Evolutionary conservation across 2,797 vertebrate genomes (phyloP).

Genomic region (Malurus splendens): DNA sequence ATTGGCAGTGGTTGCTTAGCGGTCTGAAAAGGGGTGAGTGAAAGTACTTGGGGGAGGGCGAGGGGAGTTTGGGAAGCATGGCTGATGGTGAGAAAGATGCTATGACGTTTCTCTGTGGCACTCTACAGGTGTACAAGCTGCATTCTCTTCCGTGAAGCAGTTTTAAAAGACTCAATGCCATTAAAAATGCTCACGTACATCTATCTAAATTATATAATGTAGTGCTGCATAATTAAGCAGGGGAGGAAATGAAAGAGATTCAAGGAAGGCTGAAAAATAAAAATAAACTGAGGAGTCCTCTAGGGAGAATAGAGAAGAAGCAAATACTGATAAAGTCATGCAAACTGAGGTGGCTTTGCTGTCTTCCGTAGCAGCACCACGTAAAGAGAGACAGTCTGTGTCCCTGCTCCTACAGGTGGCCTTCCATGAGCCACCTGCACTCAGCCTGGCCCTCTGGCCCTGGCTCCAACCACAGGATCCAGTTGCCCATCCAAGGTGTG

Average conservation of each 20-base stretch:
- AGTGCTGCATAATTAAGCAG: background rate
- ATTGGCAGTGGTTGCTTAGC: slow-evolving; percentile 37
- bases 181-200: background rate
- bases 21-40: slow-evolving; percentile 46
- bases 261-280: slow-evolving; percentile 20
- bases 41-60: background rate
- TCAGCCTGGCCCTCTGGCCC: background rate
- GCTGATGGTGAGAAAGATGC: background rate
- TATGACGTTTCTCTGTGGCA: accelerated
- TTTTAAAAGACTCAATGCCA: background rate
- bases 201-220: background rate
- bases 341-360: background rate
- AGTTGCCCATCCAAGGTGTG: background rate
- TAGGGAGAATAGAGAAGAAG: background rate
- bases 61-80: background rate
- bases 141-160: background rate
- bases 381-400: background rate
- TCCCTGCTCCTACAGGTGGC: accelerated
- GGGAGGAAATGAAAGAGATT: slow-evolving; percentile 37
- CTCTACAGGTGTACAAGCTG: background rate
- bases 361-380: background rate
- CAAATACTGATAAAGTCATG: background rate
- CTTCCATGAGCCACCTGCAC: background rate
- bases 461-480: background rate
- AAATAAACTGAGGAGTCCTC: slow-evolving; percentile 16